Conservation (phyloP, 2,888 invertebrate species). For the Heterodera filipjevi region DNA sequence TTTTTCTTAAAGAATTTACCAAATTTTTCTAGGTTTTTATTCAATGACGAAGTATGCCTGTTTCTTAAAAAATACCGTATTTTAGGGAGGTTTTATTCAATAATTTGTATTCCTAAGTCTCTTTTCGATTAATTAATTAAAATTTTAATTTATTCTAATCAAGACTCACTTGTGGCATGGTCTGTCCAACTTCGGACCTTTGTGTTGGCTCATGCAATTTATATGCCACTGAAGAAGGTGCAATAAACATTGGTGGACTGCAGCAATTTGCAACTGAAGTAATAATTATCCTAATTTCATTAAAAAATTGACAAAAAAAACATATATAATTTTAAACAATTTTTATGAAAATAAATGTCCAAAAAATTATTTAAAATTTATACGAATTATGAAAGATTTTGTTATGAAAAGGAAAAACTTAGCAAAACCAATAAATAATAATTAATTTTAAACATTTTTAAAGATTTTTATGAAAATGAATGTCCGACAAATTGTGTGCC, state of each 20-base stretch:
- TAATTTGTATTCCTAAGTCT: no score
- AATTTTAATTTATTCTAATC: neutral
- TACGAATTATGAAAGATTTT: no score
- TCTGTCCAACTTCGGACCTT: slow-evolving; percentile 95
- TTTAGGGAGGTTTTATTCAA: no score
- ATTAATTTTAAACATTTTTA: neutral
- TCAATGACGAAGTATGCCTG: no score
- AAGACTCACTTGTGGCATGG: slow-evolving; percentile 73
- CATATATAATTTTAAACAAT: slow-evolving; percentile 21
- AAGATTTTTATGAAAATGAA: slow-evolving; percentile 84
- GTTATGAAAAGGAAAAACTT: no score
- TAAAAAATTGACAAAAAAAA: no score
- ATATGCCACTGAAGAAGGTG: slow-evolving; percentile 91
- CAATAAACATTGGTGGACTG: slow-evolving; percentile 96
- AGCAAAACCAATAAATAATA: no score
- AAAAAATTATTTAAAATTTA: slow-evolving; percentile 84
- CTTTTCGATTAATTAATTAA: no score
- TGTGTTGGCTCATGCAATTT: slow-evolving; percentile 98
- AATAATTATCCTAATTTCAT: slow-evolving; percentile 47
- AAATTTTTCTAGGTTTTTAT: no score
- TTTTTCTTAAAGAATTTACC: no score
- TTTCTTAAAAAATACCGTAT: no score
- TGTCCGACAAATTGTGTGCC: slow-evolving; percentile 83
- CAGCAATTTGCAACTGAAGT: slow-evolving; percentile 97
- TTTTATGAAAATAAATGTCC: slow-evolving; percentile 90